Percentiles rank a stretch among this genome's conserved stretches.
Evolutionary conservation across 2,113 vertebrate genomes (phyloP).

Genomic region (Pontoporia blainvillei): DNA sequence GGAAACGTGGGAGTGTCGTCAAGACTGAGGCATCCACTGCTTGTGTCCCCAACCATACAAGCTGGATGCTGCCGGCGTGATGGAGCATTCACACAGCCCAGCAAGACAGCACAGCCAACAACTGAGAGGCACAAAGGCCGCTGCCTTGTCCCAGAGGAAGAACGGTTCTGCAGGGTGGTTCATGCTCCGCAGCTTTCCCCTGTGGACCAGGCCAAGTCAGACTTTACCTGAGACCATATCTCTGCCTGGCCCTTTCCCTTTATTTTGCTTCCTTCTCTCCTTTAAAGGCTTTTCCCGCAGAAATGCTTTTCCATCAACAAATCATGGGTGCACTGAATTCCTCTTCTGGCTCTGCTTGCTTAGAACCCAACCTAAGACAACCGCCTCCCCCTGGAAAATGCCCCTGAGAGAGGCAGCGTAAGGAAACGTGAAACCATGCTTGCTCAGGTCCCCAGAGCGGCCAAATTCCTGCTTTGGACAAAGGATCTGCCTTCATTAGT

Average conservation of each 20-base stretch:
- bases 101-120: not conserved
- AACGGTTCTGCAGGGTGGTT: not conserved
- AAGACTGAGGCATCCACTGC: not conserved
- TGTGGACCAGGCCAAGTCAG: not conserved
- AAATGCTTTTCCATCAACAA: not conserved
- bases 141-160: not conserved
- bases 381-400: not conserved
- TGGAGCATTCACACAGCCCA: not conserved
- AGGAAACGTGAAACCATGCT: not conserved
- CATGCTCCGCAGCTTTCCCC: not conserved
- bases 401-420: rapidly evolving
- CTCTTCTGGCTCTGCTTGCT: not conserved
- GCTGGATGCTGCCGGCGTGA: not conserved
- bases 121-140: not conserved
- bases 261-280: not conserved
- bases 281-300: not conserved
- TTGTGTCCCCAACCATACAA: no score
- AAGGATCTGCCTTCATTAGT: not conserved
- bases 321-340: not conserved
- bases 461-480: not conserved
- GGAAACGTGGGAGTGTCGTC: not conserved
- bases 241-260: not conserved
- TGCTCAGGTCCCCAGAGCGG: not conserved
- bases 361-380: not conserved
- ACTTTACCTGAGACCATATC: not conserved